phyloP scores from a whole-genome alignment of 2,888 invertebrate genomes.

The Plemyria rubiginata region DNA sequence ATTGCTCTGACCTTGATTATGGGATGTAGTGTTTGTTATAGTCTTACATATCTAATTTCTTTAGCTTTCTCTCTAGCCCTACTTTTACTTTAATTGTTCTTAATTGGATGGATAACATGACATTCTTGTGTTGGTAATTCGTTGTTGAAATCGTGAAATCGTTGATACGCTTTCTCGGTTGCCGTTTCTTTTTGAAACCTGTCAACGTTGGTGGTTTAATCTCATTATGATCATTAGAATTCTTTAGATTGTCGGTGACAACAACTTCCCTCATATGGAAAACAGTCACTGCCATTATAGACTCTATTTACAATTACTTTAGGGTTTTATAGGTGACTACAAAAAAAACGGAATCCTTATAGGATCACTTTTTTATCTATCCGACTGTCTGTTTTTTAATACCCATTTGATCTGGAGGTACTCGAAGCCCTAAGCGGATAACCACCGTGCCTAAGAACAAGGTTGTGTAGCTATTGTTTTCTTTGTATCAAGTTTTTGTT shows the following conservation, averaged over 20 bases:
- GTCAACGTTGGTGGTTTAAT: conserved; percentile 34
- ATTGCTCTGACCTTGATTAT: conserved; percentile 37
- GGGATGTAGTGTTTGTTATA: conserved; percentile 20
- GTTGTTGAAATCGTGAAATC: conserved; percentile 38
- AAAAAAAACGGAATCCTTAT: not conserved
- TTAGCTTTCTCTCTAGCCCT: conserved; percentile 40
- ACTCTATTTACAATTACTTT: not conserved
- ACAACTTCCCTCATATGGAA: conserved; percentile 6
- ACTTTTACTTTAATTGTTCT: conserved; percentile 37
- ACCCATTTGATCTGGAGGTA: too few relatives aligned
- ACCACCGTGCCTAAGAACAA: too few relatives aligned
- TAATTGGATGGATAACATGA: conserved; percentile 41
- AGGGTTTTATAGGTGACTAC: not conserved
- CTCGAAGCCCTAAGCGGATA: too few relatives aligned
- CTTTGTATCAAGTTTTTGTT: too few relatives aligned
- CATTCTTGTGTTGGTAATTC: conserved; percentile 39
- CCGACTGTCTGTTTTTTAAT: too few relatives aligned
- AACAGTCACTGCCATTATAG: not conserved
- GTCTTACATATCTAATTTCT: conserved; percentile 31
- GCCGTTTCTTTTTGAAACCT: conserved; percentile 42
- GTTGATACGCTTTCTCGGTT: conserved; percentile 47
- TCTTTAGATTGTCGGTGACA: conserved; percentile 14
- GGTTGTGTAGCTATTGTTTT: too few relatives aligned
- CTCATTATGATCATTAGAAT: conserved; percentile 23
- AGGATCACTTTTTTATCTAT: too few relatives aligned